Conservation (phyloP, 92 coral and sea anemone species). For the Umimayanthus kanabou region DNA sequence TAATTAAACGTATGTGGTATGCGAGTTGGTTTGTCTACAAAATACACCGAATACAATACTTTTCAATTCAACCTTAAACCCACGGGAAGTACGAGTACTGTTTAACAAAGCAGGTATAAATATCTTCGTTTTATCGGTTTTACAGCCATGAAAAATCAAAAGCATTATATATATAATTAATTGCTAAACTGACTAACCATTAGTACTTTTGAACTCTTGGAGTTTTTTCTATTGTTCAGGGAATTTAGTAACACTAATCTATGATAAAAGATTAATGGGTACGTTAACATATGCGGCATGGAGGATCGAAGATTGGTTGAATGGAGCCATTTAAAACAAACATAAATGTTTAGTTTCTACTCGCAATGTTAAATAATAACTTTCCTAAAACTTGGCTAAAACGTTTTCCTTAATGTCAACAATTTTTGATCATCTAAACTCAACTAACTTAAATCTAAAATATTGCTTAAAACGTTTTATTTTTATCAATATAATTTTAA, state of each 20-base stretch:
- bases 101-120: not conserved
- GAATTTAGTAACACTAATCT: not conserved
- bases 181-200: not conserved
- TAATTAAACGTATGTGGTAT: not conserved
- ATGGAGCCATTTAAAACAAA: not conserved
- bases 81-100: not conserved
- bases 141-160: not conserved
- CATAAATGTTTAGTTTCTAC: too few relatives aligned
- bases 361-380: not conserved
- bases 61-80: not conserved
- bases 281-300: not conserved
- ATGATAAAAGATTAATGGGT: too few relatives aligned
- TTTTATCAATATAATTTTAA: too few relatives aligned
- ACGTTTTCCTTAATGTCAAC: not conserved
- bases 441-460: too few relatives aligned
- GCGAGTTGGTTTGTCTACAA: not conserved
- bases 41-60: not conserved
- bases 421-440: too few relatives aligned
- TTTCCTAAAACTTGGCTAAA: not conserved
- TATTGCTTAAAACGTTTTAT: too few relatives aligned
- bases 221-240: not conserved
- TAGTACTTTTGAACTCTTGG: not conserved
- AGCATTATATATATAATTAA: not conserved
- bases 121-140: not conserved
- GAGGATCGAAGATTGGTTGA: not conserved